Base-by-base conservation (phyloP, 2,113 vertebrate genomes). In the Calyptommatus sinebrachiatus region DNA sequence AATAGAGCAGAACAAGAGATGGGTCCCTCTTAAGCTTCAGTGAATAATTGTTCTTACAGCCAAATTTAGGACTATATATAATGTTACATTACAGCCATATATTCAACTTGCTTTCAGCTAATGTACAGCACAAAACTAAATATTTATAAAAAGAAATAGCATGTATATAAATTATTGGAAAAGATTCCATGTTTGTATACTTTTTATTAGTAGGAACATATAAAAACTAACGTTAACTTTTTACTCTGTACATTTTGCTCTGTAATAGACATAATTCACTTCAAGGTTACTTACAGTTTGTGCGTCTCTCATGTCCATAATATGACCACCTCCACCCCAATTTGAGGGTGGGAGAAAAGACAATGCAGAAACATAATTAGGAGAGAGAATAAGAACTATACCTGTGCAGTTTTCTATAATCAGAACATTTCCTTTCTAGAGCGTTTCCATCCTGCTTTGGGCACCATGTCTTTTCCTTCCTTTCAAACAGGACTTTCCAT, bases 21-120 rank as follows among this genome's bases (percentile, higher is more conserved):
- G 78, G 79, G 60, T n/a, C 88, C 22, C 77, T 90, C 73, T 73
- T 84, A 68, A 82, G 80, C 80, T 31, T 76, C 41, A 1, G 4
- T 11, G 79, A 81, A 73, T 83, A 28, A 87, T 89, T 88, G 77
- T 80, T 26, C 69, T 75, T 79, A 66, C 61, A 75, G 77, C 87
- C 82, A 88, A 85, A 86, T 78, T 77, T 73, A 85, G 69, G 24
- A 80, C 76, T 68, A 83, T 10, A 88, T 75, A 79, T 67, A 86
- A 50, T 48, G 89, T 48, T 83, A 83, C 81, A 83, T 83, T 79
- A 22, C n/a, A 45, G 67, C 71, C 87, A 62, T 83, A 86, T 89
- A 83, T 14, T 31, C 24, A 83, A 31, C 35, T 84, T 41, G 45
- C 73, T 77, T 82, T 73, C 63, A 79, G 11, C 5, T 70, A 53